A percentile compares a stretch with the other conserved stretches of the same genome.
Conservation (phyloP, 2,113 vertebrate genomes). For the Toxotes chatareus region DNA sequence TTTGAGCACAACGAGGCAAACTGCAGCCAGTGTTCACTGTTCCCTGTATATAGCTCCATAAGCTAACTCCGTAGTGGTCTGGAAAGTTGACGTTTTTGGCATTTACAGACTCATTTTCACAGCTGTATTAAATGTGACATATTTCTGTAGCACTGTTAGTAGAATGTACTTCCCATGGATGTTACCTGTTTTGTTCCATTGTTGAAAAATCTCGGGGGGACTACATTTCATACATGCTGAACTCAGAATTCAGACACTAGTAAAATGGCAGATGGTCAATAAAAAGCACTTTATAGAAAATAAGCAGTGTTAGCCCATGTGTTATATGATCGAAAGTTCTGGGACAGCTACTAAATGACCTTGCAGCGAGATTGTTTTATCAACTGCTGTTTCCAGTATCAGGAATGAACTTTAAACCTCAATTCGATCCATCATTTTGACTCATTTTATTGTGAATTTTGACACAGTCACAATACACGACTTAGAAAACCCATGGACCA, state of each 20-base stretch:
- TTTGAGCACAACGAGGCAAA: too few species aligned
- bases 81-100: background rate
- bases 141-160: too few species aligned
- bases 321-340: background rate
- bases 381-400: background rate
- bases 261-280: background rate
- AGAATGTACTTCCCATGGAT: too few species aligned
- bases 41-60: background rate
- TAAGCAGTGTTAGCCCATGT: accelerated
- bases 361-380: background rate
- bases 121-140: too few species aligned
- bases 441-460: slow-evolving; percentile 56
- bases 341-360: background rate
- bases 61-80: background rate
- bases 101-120: background rate
- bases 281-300: background rate
- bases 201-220: too few species aligned
- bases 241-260: background rate
- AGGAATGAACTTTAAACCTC: slow-evolving; percentile 20
- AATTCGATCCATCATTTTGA: background rate
- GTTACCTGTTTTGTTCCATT: background rate
- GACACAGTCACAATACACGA: slow-evolving; percentile 55
- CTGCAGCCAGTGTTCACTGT: too few species aligned
- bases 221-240: background rate
- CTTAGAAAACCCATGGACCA: slow-evolving; percentile 41